Evolutionary conservation across 1,140 invertebrate genomes (phyloP).

Genomic region (Monomorium pharaonis): DNA sequence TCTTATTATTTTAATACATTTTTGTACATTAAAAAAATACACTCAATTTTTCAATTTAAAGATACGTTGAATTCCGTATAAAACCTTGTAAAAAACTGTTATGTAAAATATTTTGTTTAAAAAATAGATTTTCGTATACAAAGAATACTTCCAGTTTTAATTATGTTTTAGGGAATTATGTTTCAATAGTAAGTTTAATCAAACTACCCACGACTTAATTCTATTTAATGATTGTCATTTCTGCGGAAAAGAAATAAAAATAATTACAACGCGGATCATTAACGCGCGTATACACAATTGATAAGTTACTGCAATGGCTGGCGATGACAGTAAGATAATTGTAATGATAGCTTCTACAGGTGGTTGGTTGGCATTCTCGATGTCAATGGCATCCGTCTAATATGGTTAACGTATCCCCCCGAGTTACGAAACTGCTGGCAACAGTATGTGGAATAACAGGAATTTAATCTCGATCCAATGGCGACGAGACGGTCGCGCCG

Average conservation of each 20-base stretch:
- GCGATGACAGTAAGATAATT: constrained; percentile 50
- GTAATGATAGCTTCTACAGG: constrained; percentile 64
- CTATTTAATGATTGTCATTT: not conserved
- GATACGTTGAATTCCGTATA: not conserved
- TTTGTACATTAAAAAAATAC: not conserved
- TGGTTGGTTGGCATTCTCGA: constrained; percentile 66
- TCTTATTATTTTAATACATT: constrained; percentile 8
- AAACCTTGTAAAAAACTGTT: not conserved
- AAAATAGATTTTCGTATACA: not conserved
- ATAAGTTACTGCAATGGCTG: constrained; percentile 4
- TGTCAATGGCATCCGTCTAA: constrained; percentile 63
- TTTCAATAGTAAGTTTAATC: not conserved
- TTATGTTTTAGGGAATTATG: not conserved
- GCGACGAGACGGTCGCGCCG: not conserved
- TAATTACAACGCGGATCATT: not conserved
- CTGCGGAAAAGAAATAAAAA: not conserved
- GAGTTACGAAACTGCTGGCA: constrained; percentile 66
- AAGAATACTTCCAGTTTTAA: not conserved
- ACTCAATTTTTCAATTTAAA: not conserved
- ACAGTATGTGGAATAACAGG: not conserved
- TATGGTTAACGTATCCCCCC: constrained; percentile 5
- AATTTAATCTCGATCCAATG: constrained; percentile 32
- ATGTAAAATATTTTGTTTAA: not conserved
- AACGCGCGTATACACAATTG: constrained; percentile 24
- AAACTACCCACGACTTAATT: not conserved